Conservation (phyloP, 2,888 invertebrate species). For the Rhamphomyia laevipes region DNA sequence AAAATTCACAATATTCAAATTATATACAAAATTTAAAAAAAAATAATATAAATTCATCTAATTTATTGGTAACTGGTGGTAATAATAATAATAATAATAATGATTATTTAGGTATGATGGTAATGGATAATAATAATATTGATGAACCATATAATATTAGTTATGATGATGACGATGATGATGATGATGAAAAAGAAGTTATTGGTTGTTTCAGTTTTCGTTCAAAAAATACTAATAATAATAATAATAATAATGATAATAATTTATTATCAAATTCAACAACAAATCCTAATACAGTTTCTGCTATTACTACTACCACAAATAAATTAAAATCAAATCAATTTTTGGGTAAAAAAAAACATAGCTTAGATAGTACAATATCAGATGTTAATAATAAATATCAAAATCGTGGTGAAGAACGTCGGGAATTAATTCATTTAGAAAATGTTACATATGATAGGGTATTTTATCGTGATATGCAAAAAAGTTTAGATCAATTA, state of each 20-base stretch:
- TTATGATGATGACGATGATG: conserved; percentile 22
- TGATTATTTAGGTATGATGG: conserved; percentile 5
- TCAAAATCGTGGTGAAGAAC: neutral
- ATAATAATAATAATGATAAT: conserved; percentile 10
- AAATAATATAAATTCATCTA: conserved; percentile 9
- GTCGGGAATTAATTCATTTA: conserved; percentile 5
- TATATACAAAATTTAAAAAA: neutral
- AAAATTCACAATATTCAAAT: conserved; percentile 9
- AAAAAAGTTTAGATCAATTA: conserved; percentile 31
- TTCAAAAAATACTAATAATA: conserved; percentile 15
- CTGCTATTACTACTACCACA: neutral
- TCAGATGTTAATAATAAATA: conserved; percentile 8
- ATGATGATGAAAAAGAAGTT: conserved; percentile 22
- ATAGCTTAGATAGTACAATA: conserved; percentile 33
- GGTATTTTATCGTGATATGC: conserved; percentile 30
- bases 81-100: conserved; percentile 7
- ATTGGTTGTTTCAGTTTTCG: conserved; percentile 31
- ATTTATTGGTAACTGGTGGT: conserved; percentile 14
- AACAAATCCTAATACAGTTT: neutral
- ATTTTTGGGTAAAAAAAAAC: conserved; percentile 26
- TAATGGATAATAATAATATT: conserved; percentile 13
- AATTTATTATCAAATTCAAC: no score
- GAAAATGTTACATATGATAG: conserved; percentile 36
- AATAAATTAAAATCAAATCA: neutral
- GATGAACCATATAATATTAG: conserved; percentile 4